phyloP scores from a whole-genome alignment of 1,140 invertebrate genomes.

The Anoplophora glabripennis region DNA sequence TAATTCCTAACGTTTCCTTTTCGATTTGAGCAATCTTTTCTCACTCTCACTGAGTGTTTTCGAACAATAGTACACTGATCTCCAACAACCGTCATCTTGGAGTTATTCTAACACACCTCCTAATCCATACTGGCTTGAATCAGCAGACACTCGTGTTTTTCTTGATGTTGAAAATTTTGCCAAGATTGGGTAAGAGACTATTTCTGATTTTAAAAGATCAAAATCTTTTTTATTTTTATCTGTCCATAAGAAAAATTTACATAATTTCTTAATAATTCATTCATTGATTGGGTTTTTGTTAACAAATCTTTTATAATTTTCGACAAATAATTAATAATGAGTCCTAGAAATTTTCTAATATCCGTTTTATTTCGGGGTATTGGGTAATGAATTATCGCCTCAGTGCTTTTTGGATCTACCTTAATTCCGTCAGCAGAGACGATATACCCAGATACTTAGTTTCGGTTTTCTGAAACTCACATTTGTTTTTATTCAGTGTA shows the following conservation, averaged over 20 bases:
- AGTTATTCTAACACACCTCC: slow-evolving; percentile 7
- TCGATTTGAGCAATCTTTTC: slow-evolving; percentile 45
- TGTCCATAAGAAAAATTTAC: neutral
- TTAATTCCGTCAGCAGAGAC: neutral
- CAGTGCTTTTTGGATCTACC: neutral
- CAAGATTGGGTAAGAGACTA: neutral
- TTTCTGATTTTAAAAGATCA: neutral
- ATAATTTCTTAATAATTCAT: neutral
- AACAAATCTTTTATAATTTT: neutral
- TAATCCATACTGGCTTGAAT: slow-evolving; percentile 10
- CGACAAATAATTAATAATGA: neutral
- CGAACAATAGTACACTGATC: slow-evolving; percentile 42
- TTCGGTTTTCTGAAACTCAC: neutral
- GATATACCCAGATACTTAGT: neutral
- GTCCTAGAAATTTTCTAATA: neutral
- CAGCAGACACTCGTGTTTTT: slow-evolving; percentile 4
- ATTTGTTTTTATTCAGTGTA: neutral
- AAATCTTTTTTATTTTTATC: neutral
- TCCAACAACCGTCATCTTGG: slow-evolving; percentile 14
- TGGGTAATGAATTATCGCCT: neutral
- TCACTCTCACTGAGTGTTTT: slow-evolving; percentile 28
- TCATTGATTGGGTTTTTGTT: neutral
- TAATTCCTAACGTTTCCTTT: slow-evolving; percentile 48
- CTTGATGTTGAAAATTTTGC: neutral
- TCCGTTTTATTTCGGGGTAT: neutral